Conservation (phyloP, 2,797 vertebrate species). For the Steatocranus sp. region DNA sequence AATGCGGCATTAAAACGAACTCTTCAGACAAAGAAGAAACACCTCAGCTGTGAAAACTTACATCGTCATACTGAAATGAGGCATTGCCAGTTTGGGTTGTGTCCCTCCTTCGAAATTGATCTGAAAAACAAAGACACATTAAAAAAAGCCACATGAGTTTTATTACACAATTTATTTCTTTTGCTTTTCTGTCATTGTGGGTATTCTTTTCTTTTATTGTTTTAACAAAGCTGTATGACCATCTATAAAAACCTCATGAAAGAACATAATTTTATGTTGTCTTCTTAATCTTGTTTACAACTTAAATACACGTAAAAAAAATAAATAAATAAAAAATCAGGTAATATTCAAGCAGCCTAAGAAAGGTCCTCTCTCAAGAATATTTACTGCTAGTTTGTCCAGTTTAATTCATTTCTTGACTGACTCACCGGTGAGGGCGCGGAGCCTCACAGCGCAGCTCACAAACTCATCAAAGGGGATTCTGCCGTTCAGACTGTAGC, state of each 20-base stretch:
- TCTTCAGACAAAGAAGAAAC: not conserved
- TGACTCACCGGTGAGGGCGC: constrained; percentile 85
- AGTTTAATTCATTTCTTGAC: not conserved
- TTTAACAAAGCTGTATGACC: fast-evolving
- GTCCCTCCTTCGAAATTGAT: constrained; percentile 60
- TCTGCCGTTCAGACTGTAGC: constrained; percentile 81
- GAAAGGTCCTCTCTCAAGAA: not conserved
- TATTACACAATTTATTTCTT: not conserved
- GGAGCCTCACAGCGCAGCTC: constrained; percentile 86
- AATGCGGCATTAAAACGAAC: fast-evolving
- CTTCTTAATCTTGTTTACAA: not conserved
- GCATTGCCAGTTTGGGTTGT: constrained; percentile 21
- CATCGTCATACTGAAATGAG: constrained; percentile 60
- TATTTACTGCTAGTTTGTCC: not conserved
- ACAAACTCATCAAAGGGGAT: constrained; percentile 93
- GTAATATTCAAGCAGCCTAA: not conserved
- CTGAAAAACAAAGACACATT: constrained; percentile 16
- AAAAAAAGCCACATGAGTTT: not conserved
- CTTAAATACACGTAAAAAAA: not conserved
- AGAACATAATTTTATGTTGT: fast-evolving
- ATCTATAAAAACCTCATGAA: not conserved
- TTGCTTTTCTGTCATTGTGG: not conserved
- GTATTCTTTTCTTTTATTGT: not conserved
- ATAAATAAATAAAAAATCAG: too few relatives aligned
- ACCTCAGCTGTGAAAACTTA: constrained; percentile 24